Conservation (phyloP, 2,113 vertebrate genomes). For the Pseudopodoces humilis region DNA sequence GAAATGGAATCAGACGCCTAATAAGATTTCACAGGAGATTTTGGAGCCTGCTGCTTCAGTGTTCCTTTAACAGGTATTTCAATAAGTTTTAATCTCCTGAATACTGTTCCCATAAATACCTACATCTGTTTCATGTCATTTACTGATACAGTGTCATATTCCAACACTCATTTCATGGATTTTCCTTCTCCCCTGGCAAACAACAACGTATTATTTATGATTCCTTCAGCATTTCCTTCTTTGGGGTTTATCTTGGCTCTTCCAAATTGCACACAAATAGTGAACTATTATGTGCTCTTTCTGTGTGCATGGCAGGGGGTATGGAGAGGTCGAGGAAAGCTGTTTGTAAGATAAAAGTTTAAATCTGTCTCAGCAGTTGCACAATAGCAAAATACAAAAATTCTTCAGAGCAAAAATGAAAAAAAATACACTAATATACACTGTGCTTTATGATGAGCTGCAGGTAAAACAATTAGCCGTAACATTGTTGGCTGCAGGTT, state of each 20-base stretch:
- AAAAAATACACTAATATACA: neutral
- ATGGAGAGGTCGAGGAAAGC: neutral
- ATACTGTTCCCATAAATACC: neutral
- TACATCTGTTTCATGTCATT: constrained; percentile 46
- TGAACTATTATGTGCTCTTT: neutral
- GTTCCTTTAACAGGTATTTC: constrained; percentile 15
- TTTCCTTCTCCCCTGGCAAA: constrained; percentile 29
- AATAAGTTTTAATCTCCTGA: neutral
- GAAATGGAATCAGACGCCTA: neutral
- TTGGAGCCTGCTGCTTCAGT: neutral
- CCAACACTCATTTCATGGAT: neutral
- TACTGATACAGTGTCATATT: constrained; percentile 15
- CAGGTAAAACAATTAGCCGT: constrained; percentile 18
- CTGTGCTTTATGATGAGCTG: neutral
- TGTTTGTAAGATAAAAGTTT: neutral
- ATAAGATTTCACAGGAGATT: neutral
- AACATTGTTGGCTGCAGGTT: neutral
- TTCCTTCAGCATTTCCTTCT: constrained; percentile 41
- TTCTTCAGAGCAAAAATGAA: neutral
- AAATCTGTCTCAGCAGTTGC: neutral
- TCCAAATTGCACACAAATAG: constrained; percentile 18
- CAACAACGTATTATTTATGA: constrained; percentile 47
- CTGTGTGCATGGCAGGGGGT: neutral
- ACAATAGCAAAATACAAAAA: neutral
- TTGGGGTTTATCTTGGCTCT: constrained; percentile 40